These are phyloP conservation scores for Strongylocentrotus purpuratus DNA, from an alignment of 35 echinoderm and acorn worm species.

Conservation along the genomic window DNA sequence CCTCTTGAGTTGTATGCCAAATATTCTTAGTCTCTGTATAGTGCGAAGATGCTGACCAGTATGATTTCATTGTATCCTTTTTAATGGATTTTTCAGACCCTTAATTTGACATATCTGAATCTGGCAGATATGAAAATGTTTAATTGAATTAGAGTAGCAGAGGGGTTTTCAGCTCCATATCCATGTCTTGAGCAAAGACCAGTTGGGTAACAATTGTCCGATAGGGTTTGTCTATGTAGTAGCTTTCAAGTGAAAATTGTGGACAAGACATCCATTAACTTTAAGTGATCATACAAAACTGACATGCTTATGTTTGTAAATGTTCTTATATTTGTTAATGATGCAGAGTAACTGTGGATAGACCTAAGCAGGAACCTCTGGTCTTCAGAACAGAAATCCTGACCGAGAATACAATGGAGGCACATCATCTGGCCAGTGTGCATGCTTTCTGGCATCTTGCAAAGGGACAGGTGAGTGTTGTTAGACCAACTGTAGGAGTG, in stretches of 20 bases:
- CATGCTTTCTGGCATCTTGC: conserved; percentile 78
- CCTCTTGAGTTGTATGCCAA: neutral
- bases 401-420: conserved; percentile 85
- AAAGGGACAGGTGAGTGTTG: conserved; percentile 64
- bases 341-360: conserved; percentile 67
- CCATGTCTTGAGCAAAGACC: too few species aligned
- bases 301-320: neutral
- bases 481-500: neutral
- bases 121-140: too few species aligned
- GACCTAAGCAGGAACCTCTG: conserved; percentile 62
- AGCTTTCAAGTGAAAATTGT: too few species aligned
- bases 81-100: neutral
- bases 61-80: neutral
- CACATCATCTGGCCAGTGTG: conserved; percentile 93
- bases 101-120: too few species aligned
- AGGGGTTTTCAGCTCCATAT: too few species aligned
- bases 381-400: conserved; percentile 82
- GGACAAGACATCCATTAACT: too few species aligned
- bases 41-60: neutral
- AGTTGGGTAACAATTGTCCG: too few species aligned
- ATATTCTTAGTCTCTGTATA: neutral
- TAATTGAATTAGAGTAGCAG: too few species aligned
- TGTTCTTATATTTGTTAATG: neutral
- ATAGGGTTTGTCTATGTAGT: too few species aligned
- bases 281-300: too few species aligned